Base-by-base conservation (phyloP, 2,888 invertebrate species). In the Trachelus troglodyta region DNA sequence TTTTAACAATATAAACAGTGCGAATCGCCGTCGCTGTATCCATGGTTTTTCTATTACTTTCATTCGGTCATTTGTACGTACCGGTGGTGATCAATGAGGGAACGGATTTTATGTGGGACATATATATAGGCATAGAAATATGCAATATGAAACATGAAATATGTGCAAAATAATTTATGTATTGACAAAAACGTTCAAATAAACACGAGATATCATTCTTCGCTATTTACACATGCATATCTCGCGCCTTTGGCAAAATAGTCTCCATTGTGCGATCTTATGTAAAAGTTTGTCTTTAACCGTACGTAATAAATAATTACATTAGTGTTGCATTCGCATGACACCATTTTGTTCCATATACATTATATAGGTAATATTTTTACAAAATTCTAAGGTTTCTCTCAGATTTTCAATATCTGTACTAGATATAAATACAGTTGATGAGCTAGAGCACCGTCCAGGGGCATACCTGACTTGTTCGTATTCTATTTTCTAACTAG, bases 1-100 rank as follows among this genome's bases (percentile, higher is more conserved):
- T 68, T n/a, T 9, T 76, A 76, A 79, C 73, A 79, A 79, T 76
- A 79, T n/a, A 69, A 76, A 76, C 73, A 76, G 73, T 37, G 15
- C 74, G 30, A 35, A 74, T 35, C 33, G 12, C 31, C 15, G 11
- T 33, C 71, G 71, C 56, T 56, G 71, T 71, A 71, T 71, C 71
- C 71, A 71, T 71, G 71, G 71, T 23, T 33, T 71, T 71, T 31
- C 23, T 56, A 56, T 23, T 23, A 6, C 1, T 23, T 56, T 56
- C 23, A 56, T 9, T 56, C 56, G 56, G 23, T 56, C 56, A 56
- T 56, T 56, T 56, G 56, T 56, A 56, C 56, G 56, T 56, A 56
- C 23, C 56, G 56, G 56, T 56, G 56, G 23, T 56, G 2, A 56
- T 56, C 9, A 23, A 56, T 56, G 23, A 23, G 23, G 56, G 23